Percentiles rank a stretch among this genome's conserved stretches.
phyloP scores from a whole-genome alignment of 35 echinoderm and acorn worm species.

The Chiridota heheva region DNA sequence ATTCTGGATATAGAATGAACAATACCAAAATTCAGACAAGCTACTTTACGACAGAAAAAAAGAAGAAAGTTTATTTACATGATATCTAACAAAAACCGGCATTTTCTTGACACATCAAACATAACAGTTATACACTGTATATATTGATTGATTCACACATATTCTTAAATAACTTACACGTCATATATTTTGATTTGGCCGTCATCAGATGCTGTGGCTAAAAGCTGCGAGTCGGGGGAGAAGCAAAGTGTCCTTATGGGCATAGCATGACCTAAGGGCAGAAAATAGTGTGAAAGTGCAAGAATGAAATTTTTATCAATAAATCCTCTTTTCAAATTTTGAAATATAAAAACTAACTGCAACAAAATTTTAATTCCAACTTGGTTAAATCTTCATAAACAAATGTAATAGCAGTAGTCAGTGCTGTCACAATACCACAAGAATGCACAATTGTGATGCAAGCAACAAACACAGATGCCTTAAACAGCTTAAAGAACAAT shows the following conservation, averaged over 20 bases:
- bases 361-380: neutral
- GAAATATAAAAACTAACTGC: neutral
- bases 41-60: too few species aligned
- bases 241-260: constrained; percentile 97
- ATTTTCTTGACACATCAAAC: too few species aligned
- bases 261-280: constrained; percentile 83
- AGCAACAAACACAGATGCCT: too few species aligned
- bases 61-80: too few species aligned
- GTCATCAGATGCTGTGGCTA: constrained; percentile 97
- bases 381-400: too few species aligned
- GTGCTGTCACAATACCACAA: too few species aligned
- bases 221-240: constrained; percentile 86
- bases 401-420: too few species aligned
- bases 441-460: too few species aligned
- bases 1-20: too few species aligned
- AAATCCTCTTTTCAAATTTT: neutral
- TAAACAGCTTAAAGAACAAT: too few species aligned
- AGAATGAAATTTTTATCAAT: neutral
- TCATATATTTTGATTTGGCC: constrained; percentile 97
- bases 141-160: neutral
- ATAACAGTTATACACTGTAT: neutral
- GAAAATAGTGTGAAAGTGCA: neutral
- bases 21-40: too few species aligned
- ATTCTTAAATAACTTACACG: constrained; percentile 70
- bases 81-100: too few species aligned